Conservation (phyloP, 2,888 invertebrate species). For the Drosophila merina region DNA sequence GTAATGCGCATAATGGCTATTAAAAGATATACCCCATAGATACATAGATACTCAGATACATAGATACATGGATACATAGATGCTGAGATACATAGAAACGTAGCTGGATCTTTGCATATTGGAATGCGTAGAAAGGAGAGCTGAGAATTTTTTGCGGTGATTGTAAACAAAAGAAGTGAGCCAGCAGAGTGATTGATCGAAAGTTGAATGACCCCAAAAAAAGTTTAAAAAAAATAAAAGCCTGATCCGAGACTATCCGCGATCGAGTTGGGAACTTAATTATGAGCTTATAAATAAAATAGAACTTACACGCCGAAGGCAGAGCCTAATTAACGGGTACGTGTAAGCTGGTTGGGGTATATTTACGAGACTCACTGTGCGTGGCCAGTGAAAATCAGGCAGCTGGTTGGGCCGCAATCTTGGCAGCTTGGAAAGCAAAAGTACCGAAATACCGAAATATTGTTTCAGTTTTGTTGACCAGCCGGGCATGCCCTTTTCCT, state of each 20-base stretch:
- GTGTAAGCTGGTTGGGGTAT: conserved; percentile 17
- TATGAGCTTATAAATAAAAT: conserved; percentile 50
- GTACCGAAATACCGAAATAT: conserved; percentile 75
- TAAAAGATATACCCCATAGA: conserved; percentile 29
- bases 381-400: conserved; percentile 47
- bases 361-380: conserved; percentile 61
- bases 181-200: conserved; percentile 63
- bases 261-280: conserved; percentile 46
- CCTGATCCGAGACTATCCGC: conserved; percentile 39
- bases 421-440: conserved; percentile 68
- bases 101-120: conserved; percentile 21
- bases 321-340: conserved; percentile 31
- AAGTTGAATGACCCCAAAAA: conserved; percentile 70
- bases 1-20: conserved; percentile 53
- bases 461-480: conserved; percentile 70
- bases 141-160: conserved; percentile 13
- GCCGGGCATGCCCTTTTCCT: conserved; percentile 47
- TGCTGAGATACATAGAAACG: not conserved
- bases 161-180: conserved; percentile 30
- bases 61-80: not conserved
- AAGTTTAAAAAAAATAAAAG: not conserved
- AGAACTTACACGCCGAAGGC: conserved; percentile 25
- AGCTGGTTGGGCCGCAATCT: conserved; percentile 6
- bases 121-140: conserved; percentile 42
- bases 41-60: not conserved